Base-by-base conservation (phyloP, 2,888 invertebrate species). In the Stegana nigrithorax region DNA sequence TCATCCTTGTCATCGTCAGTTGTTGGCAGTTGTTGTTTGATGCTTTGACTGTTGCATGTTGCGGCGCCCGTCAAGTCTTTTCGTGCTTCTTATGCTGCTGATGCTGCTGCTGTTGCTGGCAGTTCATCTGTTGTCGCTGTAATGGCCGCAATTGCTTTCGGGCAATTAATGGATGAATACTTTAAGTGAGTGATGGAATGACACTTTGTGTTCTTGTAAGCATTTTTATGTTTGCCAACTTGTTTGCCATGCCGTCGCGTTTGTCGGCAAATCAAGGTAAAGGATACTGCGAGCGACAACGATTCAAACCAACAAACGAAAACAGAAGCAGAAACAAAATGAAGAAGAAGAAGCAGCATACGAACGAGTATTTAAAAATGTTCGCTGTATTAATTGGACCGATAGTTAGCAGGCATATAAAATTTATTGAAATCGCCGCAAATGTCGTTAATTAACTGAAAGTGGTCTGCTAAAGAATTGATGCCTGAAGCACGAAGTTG, bases 161-260 rank as follows among this genome's bases (percentile, higher is more conserved):
- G 78, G 80, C 82, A 81, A 81, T 81, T 81, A 81, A 82, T 82
- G 81, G 81, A 81, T 81, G 81, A 82, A 81, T 82, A 81, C 81
- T 82, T 82, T 81, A 82, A 81, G 81, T 81, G 81, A 81, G 81
- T 81, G 81, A 81, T 81, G 82, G 81, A 81, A 81, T 81, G 82
- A 81, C 81, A 81, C 82, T 82, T 80, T 82, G 75, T 77, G 73
- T 72, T 78, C 78, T 72, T 73, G 79, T 75, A 78, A 77, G 73
- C 72, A 78, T 79, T 80, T 73, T 79, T 75, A 79, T 79, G 51
- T 39, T 32, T 14, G n/a, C n/a, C 21, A 62, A 27, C 17, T 26
- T 26, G 51, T 27, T 26, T 17, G 47, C 47, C 72, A 63, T 64
- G 62, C 65, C 65, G 65, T 62, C 50, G n/a, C 62, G n/a, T n/a